These are phyloP conservation scores for Archivesica marissinica DNA, from an alignment of 1,140 invertebrate genomes.

Conservation along the genomic window DNA sequence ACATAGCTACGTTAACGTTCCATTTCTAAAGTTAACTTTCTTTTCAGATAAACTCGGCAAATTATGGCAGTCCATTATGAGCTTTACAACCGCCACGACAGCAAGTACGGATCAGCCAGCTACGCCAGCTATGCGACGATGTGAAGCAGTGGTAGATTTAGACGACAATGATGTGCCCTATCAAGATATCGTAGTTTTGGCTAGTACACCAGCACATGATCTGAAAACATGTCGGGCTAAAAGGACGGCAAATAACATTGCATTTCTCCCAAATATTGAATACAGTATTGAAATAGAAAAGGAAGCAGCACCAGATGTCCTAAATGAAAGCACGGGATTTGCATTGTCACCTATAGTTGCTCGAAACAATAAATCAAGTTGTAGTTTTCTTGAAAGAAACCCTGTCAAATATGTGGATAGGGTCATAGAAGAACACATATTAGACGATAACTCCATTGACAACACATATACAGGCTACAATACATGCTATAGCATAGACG, in stretches of 20 bases:
- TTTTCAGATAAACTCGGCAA: conserved; percentile 22
- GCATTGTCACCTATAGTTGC: conserved; percentile 22
- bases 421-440: background rate
- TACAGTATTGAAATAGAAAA: background rate
- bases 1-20: too few species aligned
- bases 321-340: conserved; percentile 34
- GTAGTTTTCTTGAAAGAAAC: background rate
- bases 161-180: background rate
- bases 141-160: conserved; percentile 10
- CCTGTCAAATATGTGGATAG: background rate
- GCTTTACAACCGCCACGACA: background rate
- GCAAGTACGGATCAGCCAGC: background rate
- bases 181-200: background rate
- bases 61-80: background rate
- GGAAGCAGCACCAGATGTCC: conserved; percentile 6
- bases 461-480: conserved; percentile 27
- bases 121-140: background rate
- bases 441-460: background rate
- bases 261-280: background rate
- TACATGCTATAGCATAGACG: conserved; percentile 36
- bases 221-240: background rate
- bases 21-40: too few species aligned
- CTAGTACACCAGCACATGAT: conserved; percentile 1
- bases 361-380: background rate
- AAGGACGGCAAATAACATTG: background rate